Percentiles rank a stretch among this genome's conserved stretches.
These are phyloP conservation scores for Andrena fulva DNA, from an alignment of 2,888 invertebrate species.

Conservation along the genomic window DNA sequence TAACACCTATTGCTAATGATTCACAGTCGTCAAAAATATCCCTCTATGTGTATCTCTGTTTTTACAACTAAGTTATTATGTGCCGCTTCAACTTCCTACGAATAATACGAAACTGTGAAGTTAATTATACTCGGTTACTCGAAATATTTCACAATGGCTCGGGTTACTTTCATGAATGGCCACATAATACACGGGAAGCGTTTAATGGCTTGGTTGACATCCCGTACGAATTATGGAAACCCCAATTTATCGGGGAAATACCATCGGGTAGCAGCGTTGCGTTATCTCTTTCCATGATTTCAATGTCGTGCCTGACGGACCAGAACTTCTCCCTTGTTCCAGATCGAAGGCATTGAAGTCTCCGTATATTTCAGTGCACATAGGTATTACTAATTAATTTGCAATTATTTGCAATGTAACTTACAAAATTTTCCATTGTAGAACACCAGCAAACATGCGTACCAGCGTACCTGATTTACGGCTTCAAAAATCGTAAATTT, in stretches of 20 bases:
- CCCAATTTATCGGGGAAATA: constrained; percentile 21
- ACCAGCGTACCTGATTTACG: too few relatives aligned
- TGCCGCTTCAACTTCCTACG: background rate
- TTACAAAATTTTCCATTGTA: background rate
- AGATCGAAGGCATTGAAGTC: constrained; percentile 33
- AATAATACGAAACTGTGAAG: background rate
- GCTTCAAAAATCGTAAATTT: too few relatives aligned
- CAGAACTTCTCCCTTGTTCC: constrained; percentile 36
- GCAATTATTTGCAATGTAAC: background rate
- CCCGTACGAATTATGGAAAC: background rate
- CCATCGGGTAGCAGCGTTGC: constrained; percentile 2
- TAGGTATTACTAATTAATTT: background rate
- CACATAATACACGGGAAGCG: constrained; percentile 15
- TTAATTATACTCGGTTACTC: background rate
- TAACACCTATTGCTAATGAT: too few relatives aligned
- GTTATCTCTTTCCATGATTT: constrained; percentile 18
- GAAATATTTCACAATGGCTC: background rate
- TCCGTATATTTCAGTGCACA: background rate
- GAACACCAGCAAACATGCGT: too few relatives aligned
- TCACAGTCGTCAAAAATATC: too few relatives aligned
- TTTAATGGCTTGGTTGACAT: background rate
- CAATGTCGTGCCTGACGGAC: constrained; percentile 31
- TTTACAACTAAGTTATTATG: background rate
- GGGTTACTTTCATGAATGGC: background rate
- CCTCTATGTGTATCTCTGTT: background rate